phyloP scores from a whole-genome alignment of 2,888 invertebrate species.

The Ophonus ardosiacus region DNA sequence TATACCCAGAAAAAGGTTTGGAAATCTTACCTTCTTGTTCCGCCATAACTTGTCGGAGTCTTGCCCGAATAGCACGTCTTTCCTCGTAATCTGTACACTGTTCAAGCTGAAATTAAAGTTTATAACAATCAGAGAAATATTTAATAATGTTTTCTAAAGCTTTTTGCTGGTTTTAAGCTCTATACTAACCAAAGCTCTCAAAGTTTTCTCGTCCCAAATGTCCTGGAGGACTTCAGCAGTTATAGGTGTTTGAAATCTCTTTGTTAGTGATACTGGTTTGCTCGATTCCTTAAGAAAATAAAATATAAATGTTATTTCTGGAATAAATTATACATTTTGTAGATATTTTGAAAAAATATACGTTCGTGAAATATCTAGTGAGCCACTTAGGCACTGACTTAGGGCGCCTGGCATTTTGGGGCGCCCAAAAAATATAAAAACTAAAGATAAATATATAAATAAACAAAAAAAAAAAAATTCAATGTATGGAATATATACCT shows the following conservation, averaged over 20 bases:
- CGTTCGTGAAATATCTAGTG: too few species aligned
- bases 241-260: conserved; percentile 74
- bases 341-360: neutral
- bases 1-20: neutral
- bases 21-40: conserved; percentile 87
- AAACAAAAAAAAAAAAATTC: too few species aligned
- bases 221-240: conserved; percentile 82
- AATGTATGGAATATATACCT: too few species aligned
- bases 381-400: too few species aligned
- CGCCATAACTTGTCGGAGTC: conserved; percentile 90
- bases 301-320: neutral
- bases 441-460: too few species aligned
- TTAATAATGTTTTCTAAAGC: neutral
- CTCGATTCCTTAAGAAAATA: conserved; percentile 66
- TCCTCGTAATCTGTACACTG: conserved; percentile 92
- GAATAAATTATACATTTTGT: neutral
- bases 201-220: conserved; percentile 87
- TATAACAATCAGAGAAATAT: neutral
- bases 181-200: conserved; percentile 83
- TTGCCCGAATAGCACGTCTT: conserved; percentile 87
- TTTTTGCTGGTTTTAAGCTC: neutral
- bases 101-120: conserved; percentile 82
- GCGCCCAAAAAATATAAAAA: too few species aligned
- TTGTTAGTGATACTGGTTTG: conserved; percentile 70
- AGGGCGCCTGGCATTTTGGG: too few species aligned